phyloP scores from a whole-genome alignment of 2,888 invertebrate species.

The Lypha dubia region DNA sequence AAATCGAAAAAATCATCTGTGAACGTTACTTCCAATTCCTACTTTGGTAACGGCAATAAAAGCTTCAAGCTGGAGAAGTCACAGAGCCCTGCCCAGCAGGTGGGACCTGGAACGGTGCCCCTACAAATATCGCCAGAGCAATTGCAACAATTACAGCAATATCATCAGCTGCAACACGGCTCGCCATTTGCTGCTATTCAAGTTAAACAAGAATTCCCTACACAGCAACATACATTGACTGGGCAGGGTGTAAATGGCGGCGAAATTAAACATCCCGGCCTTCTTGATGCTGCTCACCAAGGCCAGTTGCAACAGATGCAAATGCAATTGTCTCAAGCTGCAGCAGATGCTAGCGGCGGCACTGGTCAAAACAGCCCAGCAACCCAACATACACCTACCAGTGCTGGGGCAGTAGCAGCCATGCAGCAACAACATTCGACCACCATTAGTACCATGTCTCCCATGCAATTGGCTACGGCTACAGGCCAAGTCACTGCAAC shows the following conservation, averaged over 20 bases:
- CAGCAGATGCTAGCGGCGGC: constrained; percentile 74
- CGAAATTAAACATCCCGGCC: constrained; percentile 80
- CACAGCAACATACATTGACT: constrained; percentile 64
- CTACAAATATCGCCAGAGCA: constrained; percentile 84
- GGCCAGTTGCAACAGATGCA: constrained; percentile 84
- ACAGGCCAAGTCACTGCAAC: constrained; percentile 86
- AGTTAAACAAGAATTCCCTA: constrained; percentile 83
- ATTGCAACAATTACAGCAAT: constrained; percentile 86
- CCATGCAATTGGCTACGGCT: constrained; percentile 87
- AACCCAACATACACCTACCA: constrained; percentile 83
- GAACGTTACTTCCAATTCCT: constrained; percentile 33
- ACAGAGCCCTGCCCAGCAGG: constrained; percentile 84
- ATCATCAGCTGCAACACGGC: constrained; percentile 85
- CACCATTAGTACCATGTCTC: constrained; percentile 90
- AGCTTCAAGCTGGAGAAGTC: constrained; percentile 85
- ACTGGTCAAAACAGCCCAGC: constrained; percentile 83
- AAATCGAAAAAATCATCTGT: constrained; percentile 27
- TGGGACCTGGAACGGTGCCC: constrained; percentile 82
- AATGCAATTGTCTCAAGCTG: constrained; percentile 81
- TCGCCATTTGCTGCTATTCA: constrained; percentile 83
- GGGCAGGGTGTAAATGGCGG: constrained; percentile 74
- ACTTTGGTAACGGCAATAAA: constrained; percentile 55
- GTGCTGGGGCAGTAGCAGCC: constrained; percentile 75
- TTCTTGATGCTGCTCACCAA: constrained; percentile 84
- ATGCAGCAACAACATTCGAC: constrained; percentile 84